Evolutionary conservation across 2,113 vertebrate species (phyloP).

Genomic region (Bubalus kerabau): DNA sequence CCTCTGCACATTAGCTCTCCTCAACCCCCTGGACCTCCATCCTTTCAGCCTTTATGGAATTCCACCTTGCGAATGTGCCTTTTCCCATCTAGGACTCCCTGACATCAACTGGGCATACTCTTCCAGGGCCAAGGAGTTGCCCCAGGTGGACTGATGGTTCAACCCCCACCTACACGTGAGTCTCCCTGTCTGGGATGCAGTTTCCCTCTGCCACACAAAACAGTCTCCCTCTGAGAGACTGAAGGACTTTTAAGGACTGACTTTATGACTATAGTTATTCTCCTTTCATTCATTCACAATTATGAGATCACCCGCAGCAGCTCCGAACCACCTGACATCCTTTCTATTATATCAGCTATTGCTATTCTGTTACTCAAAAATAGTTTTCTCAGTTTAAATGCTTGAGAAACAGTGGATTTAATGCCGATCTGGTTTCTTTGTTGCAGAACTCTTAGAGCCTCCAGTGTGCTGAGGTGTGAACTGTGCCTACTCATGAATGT

Average conservation of each 20-base stretch:
- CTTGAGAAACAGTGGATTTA: not conserved
- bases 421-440: not conserved
- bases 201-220: not conserved
- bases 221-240: not conserved
- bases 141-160: not conserved
- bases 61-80: rapidly evolving
- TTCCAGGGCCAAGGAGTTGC: not conserved
- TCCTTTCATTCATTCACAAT: not conserved
- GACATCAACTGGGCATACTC: not conserved
- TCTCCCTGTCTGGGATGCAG: not conserved
- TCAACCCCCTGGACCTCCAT: not conserved
- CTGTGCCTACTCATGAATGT: not conserved
- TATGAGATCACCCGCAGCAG: not conserved
- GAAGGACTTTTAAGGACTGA: not conserved
- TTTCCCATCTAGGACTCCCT: not conserved
- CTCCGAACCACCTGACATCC: not conserved
- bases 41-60: not conserved
- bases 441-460: not conserved
- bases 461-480: not conserved
- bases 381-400: not conserved
- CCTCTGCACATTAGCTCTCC: not conserved
- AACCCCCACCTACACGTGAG: not conserved
- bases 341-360: not conserved
- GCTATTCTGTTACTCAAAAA: not conserved
- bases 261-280: not conserved